A percentile compares a stretch with the other conserved stretches of the same genome.
Evolutionary conservation across 2,888 invertebrate genomes (phyloP).

Genomic region (Ophion ellenae): DNA sequence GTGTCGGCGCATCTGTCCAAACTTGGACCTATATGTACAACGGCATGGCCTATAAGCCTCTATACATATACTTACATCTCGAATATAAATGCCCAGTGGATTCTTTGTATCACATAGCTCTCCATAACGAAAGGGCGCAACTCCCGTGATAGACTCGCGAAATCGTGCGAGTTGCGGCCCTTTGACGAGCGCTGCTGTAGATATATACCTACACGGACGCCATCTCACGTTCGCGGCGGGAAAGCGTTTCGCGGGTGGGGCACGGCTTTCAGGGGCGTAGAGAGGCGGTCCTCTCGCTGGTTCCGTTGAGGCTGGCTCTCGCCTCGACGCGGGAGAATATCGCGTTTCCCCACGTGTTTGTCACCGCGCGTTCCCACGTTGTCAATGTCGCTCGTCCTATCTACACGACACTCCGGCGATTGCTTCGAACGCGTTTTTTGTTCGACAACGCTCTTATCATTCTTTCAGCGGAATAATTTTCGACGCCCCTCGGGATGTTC

Average conservation of each 20-base stretch:
- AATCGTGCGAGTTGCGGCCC: neutral
- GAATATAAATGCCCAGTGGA: neutral
- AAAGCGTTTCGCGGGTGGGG: conserved; percentile 72
- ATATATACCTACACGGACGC: neutral
- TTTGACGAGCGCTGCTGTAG: neutral
- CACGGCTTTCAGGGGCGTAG: conserved; percentile 77
- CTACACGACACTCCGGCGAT: neutral
- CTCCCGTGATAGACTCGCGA: neutral
- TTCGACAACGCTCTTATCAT: neutral
- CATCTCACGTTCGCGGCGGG: conserved; percentile 12
- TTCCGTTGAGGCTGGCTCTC: conserved; percentile 74
- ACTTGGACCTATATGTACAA: neutral
- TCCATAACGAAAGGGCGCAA: conserved; percentile 4
- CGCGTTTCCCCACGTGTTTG: conserved; percentile 68
- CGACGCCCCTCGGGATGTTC: neutral
- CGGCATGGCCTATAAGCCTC: neutral
- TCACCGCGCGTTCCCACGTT: conserved; percentile 21
- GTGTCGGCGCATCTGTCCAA: conserved; percentile 23
- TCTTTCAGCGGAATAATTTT: neutral
- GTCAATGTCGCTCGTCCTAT: neutral
- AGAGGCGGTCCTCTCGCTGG: conserved; percentile 78
- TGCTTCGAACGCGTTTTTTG: neutral
- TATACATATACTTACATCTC: neutral
- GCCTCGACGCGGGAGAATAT: conserved; percentile 65
- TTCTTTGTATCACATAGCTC: neutral